Evolutionary conservation across 2,797 vertebrate genomes (phyloP), one percentile per base, ranked within the genome.

Genomic region (Falco rusticolus): DNA sequence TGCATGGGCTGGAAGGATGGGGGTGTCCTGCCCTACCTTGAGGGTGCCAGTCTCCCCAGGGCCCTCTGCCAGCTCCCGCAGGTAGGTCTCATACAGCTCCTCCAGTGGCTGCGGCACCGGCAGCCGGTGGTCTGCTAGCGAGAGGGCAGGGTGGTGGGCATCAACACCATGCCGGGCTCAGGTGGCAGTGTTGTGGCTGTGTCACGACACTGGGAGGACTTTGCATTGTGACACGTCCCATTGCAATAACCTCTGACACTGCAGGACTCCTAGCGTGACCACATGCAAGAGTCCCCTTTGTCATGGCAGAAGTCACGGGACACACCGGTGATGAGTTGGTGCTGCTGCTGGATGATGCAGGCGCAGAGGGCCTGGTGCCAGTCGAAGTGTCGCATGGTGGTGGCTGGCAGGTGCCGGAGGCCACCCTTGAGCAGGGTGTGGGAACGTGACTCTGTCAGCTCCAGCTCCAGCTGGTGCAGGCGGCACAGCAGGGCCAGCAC

Each of bases 331-430:
- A 99, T 99, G 93, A 99, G 97, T 96, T 98, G 98, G 41, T 98
- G 97, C 98, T 99, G 99, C 95, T 98, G 98, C 96, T 98, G 98
- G 72, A 99, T 99, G 97, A 99, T 98, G 97, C 98, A 98, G 7
- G 99, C 97, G 41, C 99, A 99, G 76, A 99, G 98, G 93, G 98
- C 97, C 41, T 98, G 96, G 97, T 99, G 98, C 94, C 98, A 98
- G 39, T 16, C 2, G 6, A 37, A 47, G 50, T 1, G 26, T 10
- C 11, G 77, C 3, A 5, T 2, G 3, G 33, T 1, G 7, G 61
- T 1, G 9, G 20, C 39, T 21, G 98, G 99, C 89, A 98, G 99
- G 16, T 98, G 98, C 92, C 98, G 98, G 68, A 98, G 98, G n/a
- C 98, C 98, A 96, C 99, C 98, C 76, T 98, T 98, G 57, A 99